These are phyloP conservation scores for Tragelaphus buxtoni DNA, from an alignment of 2,113 vertebrate genomes.

Conservation along the genomic window DNA sequence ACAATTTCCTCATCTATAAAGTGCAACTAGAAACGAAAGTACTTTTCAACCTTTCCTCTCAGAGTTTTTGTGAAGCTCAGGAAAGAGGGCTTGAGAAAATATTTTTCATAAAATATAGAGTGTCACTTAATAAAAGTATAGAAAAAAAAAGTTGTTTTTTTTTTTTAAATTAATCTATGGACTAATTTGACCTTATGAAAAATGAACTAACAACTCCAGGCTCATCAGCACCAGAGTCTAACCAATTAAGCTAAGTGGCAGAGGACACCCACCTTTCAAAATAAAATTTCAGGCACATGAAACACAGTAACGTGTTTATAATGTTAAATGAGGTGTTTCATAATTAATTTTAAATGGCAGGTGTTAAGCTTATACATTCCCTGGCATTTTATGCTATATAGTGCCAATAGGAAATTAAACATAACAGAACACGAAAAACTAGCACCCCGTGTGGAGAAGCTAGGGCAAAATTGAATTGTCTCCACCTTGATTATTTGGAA, in stretches of 20 bases:
- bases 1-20: background rate
- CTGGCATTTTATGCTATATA: background rate
- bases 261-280: slow-evolving; percentile 44
- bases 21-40: background rate
- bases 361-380: background rate
- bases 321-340: slow-evolving; percentile 46
- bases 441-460: background rate
- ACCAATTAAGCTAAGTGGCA: slow-evolving; percentile 29
- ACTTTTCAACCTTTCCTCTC: background rate
- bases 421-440: background rate
- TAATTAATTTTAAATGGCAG: slow-evolving; percentile 60
- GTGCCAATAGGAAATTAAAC: background rate
- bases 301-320: slow-evolving; percentile 11
- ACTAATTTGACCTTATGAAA: background rate
- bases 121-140: background rate
- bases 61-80: background rate
- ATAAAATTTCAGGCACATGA: slow-evolving; percentile 39
- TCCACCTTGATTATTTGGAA: background rate
- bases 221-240: background rate
- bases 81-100: background rate
- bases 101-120: background rate
- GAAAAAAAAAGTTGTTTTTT: background rate
- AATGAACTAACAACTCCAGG: background rate
- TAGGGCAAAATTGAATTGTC: background rate
- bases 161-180: background rate